Evolutionary conservation across 2,113 vertebrate species (phyloP).

Genomic region (Hipposideros armiger): DNA sequence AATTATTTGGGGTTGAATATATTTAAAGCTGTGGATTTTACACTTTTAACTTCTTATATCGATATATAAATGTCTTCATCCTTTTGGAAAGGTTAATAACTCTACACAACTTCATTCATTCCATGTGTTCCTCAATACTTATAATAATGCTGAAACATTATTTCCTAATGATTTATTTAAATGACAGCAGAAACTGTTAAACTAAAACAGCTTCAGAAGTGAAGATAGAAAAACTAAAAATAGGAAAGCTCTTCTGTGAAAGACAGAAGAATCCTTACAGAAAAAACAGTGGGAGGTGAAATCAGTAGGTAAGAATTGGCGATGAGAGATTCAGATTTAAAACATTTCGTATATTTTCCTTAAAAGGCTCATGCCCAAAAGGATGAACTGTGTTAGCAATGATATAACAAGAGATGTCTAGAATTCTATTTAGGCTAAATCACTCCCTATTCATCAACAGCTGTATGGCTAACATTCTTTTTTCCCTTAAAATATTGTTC

Average conservation of each 20-base stretch:
- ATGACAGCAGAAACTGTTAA: not conserved
- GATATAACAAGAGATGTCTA: not conserved
- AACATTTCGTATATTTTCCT: slow-evolving; percentile 28
- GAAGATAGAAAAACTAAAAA: slow-evolving; percentile 59
- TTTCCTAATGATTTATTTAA: slow-evolving; percentile 12
- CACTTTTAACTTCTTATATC: not conserved
- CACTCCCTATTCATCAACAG: not conserved
- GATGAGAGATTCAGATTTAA: not conserved
- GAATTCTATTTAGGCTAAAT: not conserved
- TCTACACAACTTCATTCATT: slow-evolving; percentile 31
- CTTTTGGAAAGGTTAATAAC: not conserved
- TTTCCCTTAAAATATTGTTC: not conserved
- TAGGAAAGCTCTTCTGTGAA: slow-evolving; percentile 50
- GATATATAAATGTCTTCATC: not conserved
- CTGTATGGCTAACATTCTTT: not conserved
- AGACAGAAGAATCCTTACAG: not conserved
- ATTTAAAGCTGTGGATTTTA: not conserved
- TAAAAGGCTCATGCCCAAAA: slow-evolving; percentile 22
- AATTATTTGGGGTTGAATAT: not conserved
- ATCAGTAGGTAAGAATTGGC: not conserved
- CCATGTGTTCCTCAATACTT: slow-evolving; percentile 2
- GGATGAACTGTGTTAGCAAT: not conserved
- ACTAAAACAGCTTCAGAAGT: slow-evolving; percentile 38
- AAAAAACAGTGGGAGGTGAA: slow-evolving; percentile 3
- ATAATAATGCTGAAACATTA: not conserved